phyloP scores from a whole-genome alignment of 2,888 invertebrate genomes.

The Belgica antarctica region DNA sequence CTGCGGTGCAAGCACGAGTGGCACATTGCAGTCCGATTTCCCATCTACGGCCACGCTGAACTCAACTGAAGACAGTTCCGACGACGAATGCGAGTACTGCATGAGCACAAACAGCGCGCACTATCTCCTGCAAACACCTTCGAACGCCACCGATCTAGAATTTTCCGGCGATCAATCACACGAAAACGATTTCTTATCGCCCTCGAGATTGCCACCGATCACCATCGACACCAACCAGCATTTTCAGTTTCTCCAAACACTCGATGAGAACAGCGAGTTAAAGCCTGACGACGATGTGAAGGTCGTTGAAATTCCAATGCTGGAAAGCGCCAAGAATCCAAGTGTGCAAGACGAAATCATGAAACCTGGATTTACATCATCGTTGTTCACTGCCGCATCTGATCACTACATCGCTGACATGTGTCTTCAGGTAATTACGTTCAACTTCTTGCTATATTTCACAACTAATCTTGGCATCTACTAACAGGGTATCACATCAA shows the following conservation, averaged over 20 bases:
- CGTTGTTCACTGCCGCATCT: slow-evolving; percentile 63
- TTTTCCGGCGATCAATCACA: slow-evolving; percentile 53
- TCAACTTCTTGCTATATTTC: neutral
- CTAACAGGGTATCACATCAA: slow-evolving; percentile 59
- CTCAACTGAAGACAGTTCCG: slow-evolving; percentile 48
- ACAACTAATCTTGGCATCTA: slow-evolving; percentile 44
- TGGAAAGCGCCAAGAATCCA: slow-evolving; percentile 28
- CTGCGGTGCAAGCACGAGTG: slow-evolving; percentile 57
- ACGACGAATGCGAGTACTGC: slow-evolving; percentile 57
- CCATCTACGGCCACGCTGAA: slow-evolving; percentile 31
- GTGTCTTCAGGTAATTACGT: slow-evolving; percentile 66
- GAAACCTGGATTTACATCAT: slow-evolving; percentile 60
- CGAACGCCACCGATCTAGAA: slow-evolving; percentile 73
- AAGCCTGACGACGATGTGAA: slow-evolving; percentile 21
- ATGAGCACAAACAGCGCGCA: slow-evolving; percentile 60
- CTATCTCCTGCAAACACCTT: slow-evolving; percentile 70
- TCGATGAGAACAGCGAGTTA: slow-evolving; percentile 34
- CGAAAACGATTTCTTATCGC: slow-evolving; percentile 49
- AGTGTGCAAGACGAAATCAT: slow-evolving; percentile 27
- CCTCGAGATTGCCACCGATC: neutral
- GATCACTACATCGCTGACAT: slow-evolving; percentile 72
- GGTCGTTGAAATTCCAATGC: slow-evolving; percentile 40
- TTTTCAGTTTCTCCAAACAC: slow-evolving; percentile 14
- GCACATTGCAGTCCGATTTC: slow-evolving; percentile 47
- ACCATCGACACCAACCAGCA: neutral